Base-by-base conservation (phyloP, 2,113 vertebrate species). In the Microtus montanus region DNA sequence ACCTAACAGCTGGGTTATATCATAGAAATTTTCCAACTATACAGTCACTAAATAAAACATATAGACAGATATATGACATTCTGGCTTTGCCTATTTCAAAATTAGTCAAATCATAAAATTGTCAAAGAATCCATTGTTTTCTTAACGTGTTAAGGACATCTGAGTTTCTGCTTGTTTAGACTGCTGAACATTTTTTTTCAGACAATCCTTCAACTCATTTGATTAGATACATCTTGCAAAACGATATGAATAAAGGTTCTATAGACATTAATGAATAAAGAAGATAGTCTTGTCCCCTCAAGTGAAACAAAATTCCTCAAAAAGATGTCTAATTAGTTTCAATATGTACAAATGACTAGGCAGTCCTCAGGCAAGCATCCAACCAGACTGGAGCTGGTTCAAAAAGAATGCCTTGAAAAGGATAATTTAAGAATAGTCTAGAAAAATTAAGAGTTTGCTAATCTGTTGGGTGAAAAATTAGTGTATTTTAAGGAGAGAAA, bases 21-120 rank as follows among this genome's bases (percentile, higher is more conserved):
- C 38, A 68, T 28, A 49, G 35, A 15, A 87, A 83, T 87, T 96
- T 87, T 49, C 61, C 66, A 94, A 74, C 13, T 95, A n/a, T 38
- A 35, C 33, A 90, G 61, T 35, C 66, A 92, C 64, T 93, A 93
- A 93, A 77, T 49, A 61, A 22, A 77, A 12, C 41, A 91, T 71
- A 47, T 4, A 85, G 30, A 88, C 38, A 95, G 24, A 82, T 82
- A 88, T 66, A 83, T 85, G 17, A 93, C 47, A 78, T 83, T 96
- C 61, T 86, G 33, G 12, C 15, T 93, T 13, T 89, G 89, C 87
- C 24, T 22, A 66, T 89, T 89, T 93, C 66, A 83, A 89, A 94
- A 91, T 71, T 94, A 96, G 47, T 5, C 44, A 78, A 78, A 93
- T 77, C 13, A 80, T 68, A 95, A 89, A 89, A 86, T 35, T 11